Percentiles rank a stretch among this genome's conserved stretches.
These are phyloP conservation scores for Andricus curvator DNA, from an alignment of 2,888 invertebrate genomes.

Conservation along the genomic window DNA sequence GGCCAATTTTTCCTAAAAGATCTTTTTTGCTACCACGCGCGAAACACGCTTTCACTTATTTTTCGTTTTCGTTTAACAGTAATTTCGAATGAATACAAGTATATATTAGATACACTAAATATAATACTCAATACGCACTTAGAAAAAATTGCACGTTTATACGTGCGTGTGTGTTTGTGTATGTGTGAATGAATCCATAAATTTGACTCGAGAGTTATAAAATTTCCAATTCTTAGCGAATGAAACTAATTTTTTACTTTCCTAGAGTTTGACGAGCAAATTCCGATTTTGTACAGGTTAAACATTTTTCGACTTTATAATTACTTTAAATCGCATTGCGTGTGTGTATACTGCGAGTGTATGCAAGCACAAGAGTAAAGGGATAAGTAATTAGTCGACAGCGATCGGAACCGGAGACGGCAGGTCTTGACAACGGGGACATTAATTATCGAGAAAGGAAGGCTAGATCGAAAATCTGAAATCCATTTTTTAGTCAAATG, in stretches of 20 bases:
- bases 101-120: constrained; percentile 51
- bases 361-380: constrained; percentile 49
- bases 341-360: constrained; percentile 15
- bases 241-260: neutral
- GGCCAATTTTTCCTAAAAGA: neutral
- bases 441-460: constrained; percentile 49
- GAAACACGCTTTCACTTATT: constrained; percentile 40
- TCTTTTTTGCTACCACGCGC: constrained; percentile 25
- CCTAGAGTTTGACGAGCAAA: constrained; percentile 14
- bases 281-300: neutral
- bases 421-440: constrained; percentile 47
- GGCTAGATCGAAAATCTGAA: constrained; percentile 40
- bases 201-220: constrained; percentile 16
- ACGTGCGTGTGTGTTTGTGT: constrained; percentile 36
- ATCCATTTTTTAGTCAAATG: neutral
- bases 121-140: constrained; percentile 48
- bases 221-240: neutral
- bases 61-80: constrained; percentile 47
- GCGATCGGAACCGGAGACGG: constrained; percentile 56
- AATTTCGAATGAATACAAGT: constrained; percentile 53
- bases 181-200: constrained; percentile 44
- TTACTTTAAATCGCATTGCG: constrained; percentile 15
- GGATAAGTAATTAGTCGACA: constrained; percentile 45
- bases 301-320: neutral
- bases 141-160: constrained; percentile 49